Evolutionary conservation across 2,888 invertebrate genomes (phyloP).

Genomic region (Hypomecis atomaria): DNA sequence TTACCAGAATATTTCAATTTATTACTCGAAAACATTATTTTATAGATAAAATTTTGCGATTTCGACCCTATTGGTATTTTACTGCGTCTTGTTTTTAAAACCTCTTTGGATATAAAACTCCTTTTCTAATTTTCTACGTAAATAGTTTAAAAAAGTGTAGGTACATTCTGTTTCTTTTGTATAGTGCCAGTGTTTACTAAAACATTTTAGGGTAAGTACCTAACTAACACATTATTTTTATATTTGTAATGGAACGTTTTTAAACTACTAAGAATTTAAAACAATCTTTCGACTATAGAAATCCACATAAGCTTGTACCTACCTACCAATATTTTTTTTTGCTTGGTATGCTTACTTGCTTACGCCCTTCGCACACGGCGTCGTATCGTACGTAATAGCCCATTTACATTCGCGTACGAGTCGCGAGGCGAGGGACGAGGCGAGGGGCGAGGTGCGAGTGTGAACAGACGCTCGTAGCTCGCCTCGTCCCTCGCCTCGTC

Average conservation of each 20-base stretch:
- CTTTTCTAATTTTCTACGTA: conserved; percentile 8
- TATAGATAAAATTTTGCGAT: conserved; percentile 23
- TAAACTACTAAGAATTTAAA: too few relatives aligned
- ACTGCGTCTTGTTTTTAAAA: conserved; percentile 21
- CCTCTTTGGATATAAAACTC: conserved; percentile 19
- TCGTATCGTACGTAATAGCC: too few relatives aligned
- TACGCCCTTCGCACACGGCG: too few relatives aligned
- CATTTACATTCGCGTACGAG: too few relatives aligned
- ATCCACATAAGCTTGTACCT: too few relatives aligned
- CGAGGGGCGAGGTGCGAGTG: neutral
- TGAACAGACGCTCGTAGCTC: neutral
- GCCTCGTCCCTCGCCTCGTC: neutral
- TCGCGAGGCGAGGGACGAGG: too few relatives aligned
- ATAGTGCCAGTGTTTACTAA: conserved; percentile 8
- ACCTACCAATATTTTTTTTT: too few relatives aligned
- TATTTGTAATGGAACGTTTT: too few relatives aligned
- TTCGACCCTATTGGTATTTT: conserved; percentile 27
- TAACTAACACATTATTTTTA: neutral
- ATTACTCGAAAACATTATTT: conserved; percentile 18
- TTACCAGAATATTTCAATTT: conserved; percentile 14
- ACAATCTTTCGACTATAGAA: too few relatives aligned
- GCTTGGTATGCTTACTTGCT: too few relatives aligned
- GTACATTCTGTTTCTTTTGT: conserved; percentile 4
- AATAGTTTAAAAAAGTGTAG: neutral
- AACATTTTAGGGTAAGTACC: neutral